Evolutionary conservation across 2,113 vertebrate genomes (phyloP).

Genomic region (Hiodon alosoides): DNA sequence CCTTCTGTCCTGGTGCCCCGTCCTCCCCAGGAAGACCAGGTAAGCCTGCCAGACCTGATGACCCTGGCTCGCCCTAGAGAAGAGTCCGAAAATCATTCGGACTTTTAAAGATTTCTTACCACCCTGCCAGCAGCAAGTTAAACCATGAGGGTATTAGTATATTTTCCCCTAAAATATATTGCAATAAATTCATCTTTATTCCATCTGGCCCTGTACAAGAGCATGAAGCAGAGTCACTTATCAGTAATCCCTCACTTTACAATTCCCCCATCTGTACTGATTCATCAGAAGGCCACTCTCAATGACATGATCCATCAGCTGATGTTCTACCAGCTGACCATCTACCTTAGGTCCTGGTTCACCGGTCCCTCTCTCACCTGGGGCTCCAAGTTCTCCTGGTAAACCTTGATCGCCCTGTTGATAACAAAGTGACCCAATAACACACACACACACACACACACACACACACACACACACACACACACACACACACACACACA

Average conservation of each 20-base stretch:
- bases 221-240: too few relatives aligned
- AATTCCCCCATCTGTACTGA: too few relatives aligned
- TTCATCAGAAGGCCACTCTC: too few relatives aligned
- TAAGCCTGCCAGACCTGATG: slow-evolving; percentile 68
- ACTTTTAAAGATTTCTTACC: too few relatives aligned
- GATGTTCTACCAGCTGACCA: background rate
- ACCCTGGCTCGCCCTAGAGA: slow-evolving; percentile 70
- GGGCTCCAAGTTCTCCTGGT: slow-evolving; percentile 72
- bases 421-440: slow-evolving; percentile 17
- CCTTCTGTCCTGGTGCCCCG: slow-evolving; percentile 78
- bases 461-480: too few relatives aligned
- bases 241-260: too few relatives aligned
- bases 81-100: background rate
- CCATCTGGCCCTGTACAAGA: too few relatives aligned
- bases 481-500: too few relatives aligned
- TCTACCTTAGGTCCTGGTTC: slow-evolving; percentile 71
- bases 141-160: too few relatives aligned
- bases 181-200: too few relatives aligned
- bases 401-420: slow-evolving; percentile 75
- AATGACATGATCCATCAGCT: background rate
- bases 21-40: slow-evolving; percentile 80
- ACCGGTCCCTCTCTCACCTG: slow-evolving; percentile 70
- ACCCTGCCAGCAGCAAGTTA: too few relatives aligned
- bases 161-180: too few relatives aligned
- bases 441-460: background rate